phyloP scores from a whole-genome alignment of 1,140 invertebrate genomes.

The Belonocnema kinseyi region DNA sequence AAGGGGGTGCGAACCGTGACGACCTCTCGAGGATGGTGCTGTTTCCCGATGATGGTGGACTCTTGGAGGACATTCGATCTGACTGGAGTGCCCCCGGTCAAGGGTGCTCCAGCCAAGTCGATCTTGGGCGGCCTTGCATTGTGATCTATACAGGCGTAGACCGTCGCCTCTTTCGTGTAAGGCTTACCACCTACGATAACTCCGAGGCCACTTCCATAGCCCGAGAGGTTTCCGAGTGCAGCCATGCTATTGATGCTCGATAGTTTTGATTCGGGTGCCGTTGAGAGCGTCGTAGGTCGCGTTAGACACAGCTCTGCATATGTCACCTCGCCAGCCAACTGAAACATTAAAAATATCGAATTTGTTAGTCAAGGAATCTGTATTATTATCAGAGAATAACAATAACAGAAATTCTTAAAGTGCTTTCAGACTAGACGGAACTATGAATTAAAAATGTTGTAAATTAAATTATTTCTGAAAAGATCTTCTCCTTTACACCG shows the following conservation, averaged over 20 bases:
- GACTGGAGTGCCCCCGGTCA: conserved; percentile 49
- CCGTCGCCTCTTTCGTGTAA: conserved; percentile 76
- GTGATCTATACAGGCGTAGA: conserved; percentile 85
- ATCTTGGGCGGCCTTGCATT: conserved; percentile 67
- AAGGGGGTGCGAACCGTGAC: conserved; percentile 89
- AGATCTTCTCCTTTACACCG: too few relatives aligned
- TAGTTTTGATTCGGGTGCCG: conserved; percentile 71
- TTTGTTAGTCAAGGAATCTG: too few relatives aligned
- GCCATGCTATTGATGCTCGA: conserved; percentile 56
- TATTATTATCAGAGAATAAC: too few relatives aligned
- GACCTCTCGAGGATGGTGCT: conserved; percentile 80
- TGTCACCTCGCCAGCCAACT: conserved; percentile 80
- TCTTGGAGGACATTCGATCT: conserved; percentile 54
- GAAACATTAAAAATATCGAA: conserved; percentile 38
- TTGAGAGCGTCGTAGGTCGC: conserved; percentile 76
- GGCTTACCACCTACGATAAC: conserved; percentile 69
- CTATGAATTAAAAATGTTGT: too few relatives aligned
- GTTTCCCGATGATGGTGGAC: conserved; percentile 60
- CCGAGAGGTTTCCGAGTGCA: conserved; percentile 61
- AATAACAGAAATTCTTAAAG: too few relatives aligned
- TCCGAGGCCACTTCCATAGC: conserved; percentile 64
- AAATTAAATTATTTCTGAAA: too few relatives aligned
- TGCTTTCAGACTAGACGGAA: too few relatives aligned
- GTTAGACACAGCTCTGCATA: conserved; percentile 82
- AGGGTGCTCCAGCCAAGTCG: conserved; percentile 62